Base-by-base conservation (phyloP, 30 jellyfish, hydroid and myxozoan genomes). In the Turritopsis dohrnii region DNA sequence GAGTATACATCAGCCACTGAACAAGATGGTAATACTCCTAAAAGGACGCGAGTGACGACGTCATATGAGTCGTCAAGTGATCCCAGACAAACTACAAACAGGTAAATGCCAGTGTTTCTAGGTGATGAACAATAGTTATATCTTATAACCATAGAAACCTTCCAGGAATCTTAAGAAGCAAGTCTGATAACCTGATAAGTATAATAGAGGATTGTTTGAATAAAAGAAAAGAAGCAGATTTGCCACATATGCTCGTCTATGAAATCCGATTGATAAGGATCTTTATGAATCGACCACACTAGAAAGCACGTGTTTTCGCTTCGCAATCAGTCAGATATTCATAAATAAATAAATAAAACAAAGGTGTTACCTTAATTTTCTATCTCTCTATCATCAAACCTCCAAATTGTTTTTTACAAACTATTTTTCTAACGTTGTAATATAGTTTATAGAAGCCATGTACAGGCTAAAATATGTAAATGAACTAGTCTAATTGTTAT, bases 1-100 rank as follows among this genome's bases (percentile, higher is more conserved):
- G 77, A 19, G 31, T 69, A n/a, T 69, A 69, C 28, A 17, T 69
- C 7, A 27, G 30, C 77, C 30, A 69, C 77, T 7, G 31, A 69
- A 69, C 28, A 23, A 19, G 28, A 17, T 8, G 77, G 22, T 19
- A 19, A 69, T n/a, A 69, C 77, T 19, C 31, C 31, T 69, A 69
- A 23, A 69, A 69, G 31, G 77, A 69, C 31, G 77, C 30, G 31
- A 7, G 22, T 27, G 28, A 7, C 77, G 9, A n/a, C 77, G 77
- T 69, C 77, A 23, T n/a, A 23, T 23, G 77, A 69, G 30, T 69
- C 77, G 22, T 69, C 77, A 19, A 23, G 77, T 69, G 77, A 69
- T 69, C 77, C 77, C 9, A 69, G 77, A 69, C 30, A 69, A 8
- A 69, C 77, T 9, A 69, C 28, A 23, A 69, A 69, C 30, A 69